Percentiles rank a stretch among this genome's conserved stretches.
These are phyloP conservation scores for Cyrtodaria siliqua DNA, from an alignment of 2,888 invertebrate species.

Conservation along the genomic window DNA sequence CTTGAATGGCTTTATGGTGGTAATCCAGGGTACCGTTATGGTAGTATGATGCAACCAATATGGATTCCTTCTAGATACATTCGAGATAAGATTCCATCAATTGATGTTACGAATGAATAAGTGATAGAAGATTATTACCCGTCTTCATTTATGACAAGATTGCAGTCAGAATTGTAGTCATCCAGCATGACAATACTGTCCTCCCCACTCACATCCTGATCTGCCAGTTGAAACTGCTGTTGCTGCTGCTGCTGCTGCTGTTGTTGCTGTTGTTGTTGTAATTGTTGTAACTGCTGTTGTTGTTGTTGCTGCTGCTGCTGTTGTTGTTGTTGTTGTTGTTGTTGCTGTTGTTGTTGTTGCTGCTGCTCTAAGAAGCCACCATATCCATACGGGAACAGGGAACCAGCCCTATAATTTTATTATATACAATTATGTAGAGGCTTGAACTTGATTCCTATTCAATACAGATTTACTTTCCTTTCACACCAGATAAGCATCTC, in stretches of 20 bases:
- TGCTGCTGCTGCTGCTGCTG: constrained; percentile 22
- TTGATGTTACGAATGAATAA: no score
- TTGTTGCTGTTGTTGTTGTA: constrained; percentile 3
- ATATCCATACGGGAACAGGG: constrained; percentile 16
- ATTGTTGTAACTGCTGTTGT: not conserved
- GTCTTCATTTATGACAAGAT: constrained; percentile 80
- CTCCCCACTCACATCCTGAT: constrained; percentile 41
- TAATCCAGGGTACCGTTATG: no score
- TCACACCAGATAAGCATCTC: no score
- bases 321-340: constrained; percentile 12
- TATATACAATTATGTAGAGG: no score
- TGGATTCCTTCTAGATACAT: no score
- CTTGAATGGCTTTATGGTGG: no score
- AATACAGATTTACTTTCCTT: no score
- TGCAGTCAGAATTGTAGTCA: constrained; percentile 83
- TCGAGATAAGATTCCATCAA: no score
- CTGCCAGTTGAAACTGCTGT: not conserved
- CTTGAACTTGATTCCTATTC: no score
- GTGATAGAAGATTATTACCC: constrained; percentile 80
- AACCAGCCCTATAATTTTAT: constrained; percentile 7
- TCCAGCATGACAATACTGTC: constrained; percentile 77
- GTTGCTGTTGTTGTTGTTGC: constrained; percentile 15
- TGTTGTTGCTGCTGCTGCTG: constrained; percentile 10
- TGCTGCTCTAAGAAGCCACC: constrained; percentile 25
- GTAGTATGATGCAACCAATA: no score